phyloP scores from a whole-genome alignment of 2,797 vertebrate species.

The Fratercula arctica region DNA sequence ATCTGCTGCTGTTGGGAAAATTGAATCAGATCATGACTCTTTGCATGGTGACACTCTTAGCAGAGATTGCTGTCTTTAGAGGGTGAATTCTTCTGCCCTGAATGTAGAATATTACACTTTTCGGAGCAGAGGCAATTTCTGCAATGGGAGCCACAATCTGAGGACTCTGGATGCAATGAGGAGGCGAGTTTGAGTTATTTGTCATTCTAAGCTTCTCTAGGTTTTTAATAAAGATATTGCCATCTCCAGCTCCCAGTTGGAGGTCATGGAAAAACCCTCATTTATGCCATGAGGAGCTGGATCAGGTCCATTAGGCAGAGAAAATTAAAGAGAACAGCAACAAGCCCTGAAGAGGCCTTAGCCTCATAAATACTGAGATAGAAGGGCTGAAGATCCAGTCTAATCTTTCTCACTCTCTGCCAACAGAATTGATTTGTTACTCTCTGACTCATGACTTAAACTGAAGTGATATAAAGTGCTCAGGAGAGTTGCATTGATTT shows the following conservation, averaged over 20 bases:
- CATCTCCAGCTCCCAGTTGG: neutral
- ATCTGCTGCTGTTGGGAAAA: neutral
- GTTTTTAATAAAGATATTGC: constrained; percentile 36
- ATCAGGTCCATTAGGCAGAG: constrained; percentile 58
- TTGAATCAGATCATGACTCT: neutral
- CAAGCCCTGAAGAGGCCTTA: constrained; percentile 46
- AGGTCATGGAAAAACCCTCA: constrained; percentile 31
- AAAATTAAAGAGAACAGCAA: constrained; percentile 61
- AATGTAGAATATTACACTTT: neutral
- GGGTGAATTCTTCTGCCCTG: neutral
- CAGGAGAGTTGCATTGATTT: constrained; percentile 6
- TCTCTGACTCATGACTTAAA: constrained; percentile 33
- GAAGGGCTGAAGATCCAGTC: constrained; percentile 11
- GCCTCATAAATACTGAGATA: constrained; percentile 38
- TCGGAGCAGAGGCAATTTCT: neutral
- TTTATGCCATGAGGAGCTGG: neutral
- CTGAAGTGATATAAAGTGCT: constrained; percentile 3
- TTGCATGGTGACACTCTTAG: neutral
- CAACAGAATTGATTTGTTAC: constrained; percentile 49
- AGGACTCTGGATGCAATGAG: neutral
- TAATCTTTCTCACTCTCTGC: constrained; percentile 44
- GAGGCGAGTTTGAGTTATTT: neutral
- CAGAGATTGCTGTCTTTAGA: neutral
- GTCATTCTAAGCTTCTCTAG: neutral
- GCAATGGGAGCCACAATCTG: neutral